phyloP scores from a whole-genome alignment of 2,797 vertebrate genomes.

The Microctenopoma steveboyesi region DNA sequence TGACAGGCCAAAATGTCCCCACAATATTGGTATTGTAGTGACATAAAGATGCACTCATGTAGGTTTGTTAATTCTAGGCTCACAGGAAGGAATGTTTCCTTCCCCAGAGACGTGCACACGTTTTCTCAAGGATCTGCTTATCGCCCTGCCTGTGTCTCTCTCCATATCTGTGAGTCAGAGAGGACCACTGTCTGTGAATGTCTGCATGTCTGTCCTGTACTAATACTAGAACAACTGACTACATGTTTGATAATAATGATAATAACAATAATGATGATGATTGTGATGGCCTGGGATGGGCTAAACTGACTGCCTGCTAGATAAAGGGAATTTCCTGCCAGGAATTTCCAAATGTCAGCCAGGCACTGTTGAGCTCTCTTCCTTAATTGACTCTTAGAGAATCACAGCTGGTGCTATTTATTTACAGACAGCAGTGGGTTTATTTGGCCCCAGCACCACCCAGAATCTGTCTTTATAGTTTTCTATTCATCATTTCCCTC shows the following conservation, averaged over 20 bases:
- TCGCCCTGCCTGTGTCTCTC: constrained; percentile 50
- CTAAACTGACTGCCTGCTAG: constrained; percentile 50
- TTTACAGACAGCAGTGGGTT: constrained; percentile 45
- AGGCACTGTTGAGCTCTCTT: constrained; percentile 50
- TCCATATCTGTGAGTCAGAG: constrained; percentile 57
- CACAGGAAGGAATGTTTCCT: constrained; percentile 63
- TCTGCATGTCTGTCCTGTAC: constrained; percentile 38
- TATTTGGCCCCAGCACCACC: constrained; percentile 23
- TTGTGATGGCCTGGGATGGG: constrained; percentile 56
- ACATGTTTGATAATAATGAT: constrained; percentile 66
- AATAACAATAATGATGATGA: constrained; percentile 68
- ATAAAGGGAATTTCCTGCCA: constrained; percentile 74
- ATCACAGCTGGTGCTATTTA: constrained; percentile 50
- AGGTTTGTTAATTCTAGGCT: constrained; percentile 53
- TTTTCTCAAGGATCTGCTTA: constrained; percentile 65
- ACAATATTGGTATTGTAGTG: background rate
- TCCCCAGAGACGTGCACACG: constrained; percentile 47
- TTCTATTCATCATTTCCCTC: constrained; percentile 10
- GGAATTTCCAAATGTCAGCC: constrained; percentile 73
- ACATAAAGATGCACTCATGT: constrained; percentile 24
- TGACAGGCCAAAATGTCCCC: no score
- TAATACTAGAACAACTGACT: constrained; percentile 57
- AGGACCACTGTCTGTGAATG: constrained; percentile 53
- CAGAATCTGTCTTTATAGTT: constrained; percentile 27
- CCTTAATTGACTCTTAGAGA: constrained; percentile 56